Evolutionary conservation across 2,888 invertebrate species (phyloP), one percentile per base, ranked within the genome.

Genomic region (Aethes cnicana): DNA sequence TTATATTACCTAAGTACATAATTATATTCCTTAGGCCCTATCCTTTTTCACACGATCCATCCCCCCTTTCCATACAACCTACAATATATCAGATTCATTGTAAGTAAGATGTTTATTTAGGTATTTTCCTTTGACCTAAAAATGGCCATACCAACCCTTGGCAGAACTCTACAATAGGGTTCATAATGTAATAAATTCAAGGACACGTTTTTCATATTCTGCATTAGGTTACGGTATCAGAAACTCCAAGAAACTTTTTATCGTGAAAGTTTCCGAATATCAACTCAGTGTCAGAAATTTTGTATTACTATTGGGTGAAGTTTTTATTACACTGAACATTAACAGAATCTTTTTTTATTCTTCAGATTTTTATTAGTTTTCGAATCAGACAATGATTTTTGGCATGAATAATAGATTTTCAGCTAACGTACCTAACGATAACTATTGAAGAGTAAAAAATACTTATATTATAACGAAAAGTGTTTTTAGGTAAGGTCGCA

Each of bases 311-410:
- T 72, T 77, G 66, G 71, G 66, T 75, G 66, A 81, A 80, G 80
- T 84, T 84, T 82, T 84, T 84, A 84, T 81, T 77, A 74, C 68
- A 64, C 64, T 66, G 62, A 73, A 69, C 76, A 75, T 78, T 80
- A 74, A 54, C 43, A 54, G 46, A 41, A 54, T 20, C 50, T 46
- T 39, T 54, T 77, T 75, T 72, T 50, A 37, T 50, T 17, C 75
- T 73, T 64, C 76, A 73, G 73, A 74, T 44, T 77, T 82, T 81
- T 81, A 80, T 83, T 43, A 50, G 17, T 50, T 30, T 14, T 12
- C 21, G 11, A 9, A 14, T n/a, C 26, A 18, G 3, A 18, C 17
- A 42, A 23, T 48, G 33, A 36, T 23, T 55, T 33, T 33, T n/a
- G 39, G 18, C 14, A 48, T 42, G 42, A 49, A 48, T 42, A 42